A percentile compares a stretch with the other conserved stretches of the same genome.
Evolutionary conservation across 2,888 invertebrate species (phyloP).

Genomic region (Tenthredo livida): DNA sequence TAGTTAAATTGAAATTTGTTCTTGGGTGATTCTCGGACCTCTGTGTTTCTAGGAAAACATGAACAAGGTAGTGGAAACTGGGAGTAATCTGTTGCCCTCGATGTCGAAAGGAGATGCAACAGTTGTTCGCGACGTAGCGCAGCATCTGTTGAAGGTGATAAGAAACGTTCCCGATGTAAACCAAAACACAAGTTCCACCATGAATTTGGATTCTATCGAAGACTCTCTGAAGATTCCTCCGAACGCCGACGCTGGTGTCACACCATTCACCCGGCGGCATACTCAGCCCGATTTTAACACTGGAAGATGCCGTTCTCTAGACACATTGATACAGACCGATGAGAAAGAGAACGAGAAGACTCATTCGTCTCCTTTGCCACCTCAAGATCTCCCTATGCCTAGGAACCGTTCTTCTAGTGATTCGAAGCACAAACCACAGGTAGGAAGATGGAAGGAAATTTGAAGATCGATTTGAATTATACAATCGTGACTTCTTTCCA

Average conservation of each 20-base stretch:
- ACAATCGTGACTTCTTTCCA: not conserved
- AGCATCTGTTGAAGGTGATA: conserved; percentile 67
- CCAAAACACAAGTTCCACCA: conserved; percentile 58
- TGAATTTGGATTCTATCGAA: conserved; percentile 48
- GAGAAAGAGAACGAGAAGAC: not conserved
- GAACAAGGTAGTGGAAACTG: conserved; percentile 70
- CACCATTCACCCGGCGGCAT: conserved; percentile 61
- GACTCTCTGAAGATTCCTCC: conserved; percentile 43
- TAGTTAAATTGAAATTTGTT: not conserved
- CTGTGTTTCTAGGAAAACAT: conserved; percentile 63
- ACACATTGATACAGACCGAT: not conserved
- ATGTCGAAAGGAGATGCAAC: conserved; percentile 65
- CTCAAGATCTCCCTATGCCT: not conserved
- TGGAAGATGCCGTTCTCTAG: conserved; percentile 37
- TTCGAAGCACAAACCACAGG: conserved; percentile 24
- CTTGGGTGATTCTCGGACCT: not conserved
- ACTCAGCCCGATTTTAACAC: conserved; percentile 64
- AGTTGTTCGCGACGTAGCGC: conserved; percentile 65
- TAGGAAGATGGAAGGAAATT: not conserved
- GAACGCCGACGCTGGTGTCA: not conserved
- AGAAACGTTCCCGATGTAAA: conserved; percentile 60
- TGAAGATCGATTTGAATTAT: not conserved
- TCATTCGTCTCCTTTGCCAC: not conserved
- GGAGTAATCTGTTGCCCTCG: conserved; percentile 70
- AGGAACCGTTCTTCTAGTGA: conserved; percentile 14